A percentile compares a stretch with the other conserved stretches of the same genome.
Conservation (phyloP, 2,113 vertebrate genomes). For the Myodes glareolus region DNA sequence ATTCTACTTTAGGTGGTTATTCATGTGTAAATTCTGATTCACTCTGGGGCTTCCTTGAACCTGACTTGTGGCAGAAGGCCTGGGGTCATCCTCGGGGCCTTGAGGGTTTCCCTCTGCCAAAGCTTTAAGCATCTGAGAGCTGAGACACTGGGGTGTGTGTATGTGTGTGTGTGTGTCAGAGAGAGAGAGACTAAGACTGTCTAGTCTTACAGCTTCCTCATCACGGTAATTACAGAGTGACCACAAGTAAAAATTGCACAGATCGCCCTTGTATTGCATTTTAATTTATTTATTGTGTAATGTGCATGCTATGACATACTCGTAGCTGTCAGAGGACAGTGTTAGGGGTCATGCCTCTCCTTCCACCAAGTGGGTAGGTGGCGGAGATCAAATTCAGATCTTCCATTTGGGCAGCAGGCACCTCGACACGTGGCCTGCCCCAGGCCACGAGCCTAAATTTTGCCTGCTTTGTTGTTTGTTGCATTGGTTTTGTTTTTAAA, state of each 20-base stretch:
- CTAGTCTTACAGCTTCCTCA: slow-evolving; percentile 58
- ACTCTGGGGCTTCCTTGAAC: background rate
- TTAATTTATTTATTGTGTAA: background rate
- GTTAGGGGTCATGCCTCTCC: too few species aligned
- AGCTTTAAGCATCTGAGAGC: background rate
- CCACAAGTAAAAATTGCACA: slow-evolving; percentile 61
- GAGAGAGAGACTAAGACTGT: slow-evolving; percentile 39
- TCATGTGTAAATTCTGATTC: slow-evolving; percentile 48
- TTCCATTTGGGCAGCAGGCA: background rate
- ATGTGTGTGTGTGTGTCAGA: too few species aligned
- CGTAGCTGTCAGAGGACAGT: background rate
- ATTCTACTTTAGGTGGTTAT: slow-evolving; percentile 59
- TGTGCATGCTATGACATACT: background rate
- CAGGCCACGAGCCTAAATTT: background rate
- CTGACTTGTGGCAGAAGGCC: slow-evolving; percentile 5
- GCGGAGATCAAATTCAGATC: background rate
- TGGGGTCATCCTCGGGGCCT: background rate
- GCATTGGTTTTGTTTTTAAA: background rate
- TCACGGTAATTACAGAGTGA: slow-evolving; percentile 63
- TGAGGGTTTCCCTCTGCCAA: background rate
- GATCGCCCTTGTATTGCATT: slow-evolving; percentile 30
- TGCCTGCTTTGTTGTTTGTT: background rate
- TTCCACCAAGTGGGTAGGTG: background rate
- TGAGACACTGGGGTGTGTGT: background rate
- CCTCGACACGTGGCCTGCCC: background rate